Evolutionary conservation across 2,888 invertebrate genomes (phyloP).

Genomic region (Pandemis heparana): DNA sequence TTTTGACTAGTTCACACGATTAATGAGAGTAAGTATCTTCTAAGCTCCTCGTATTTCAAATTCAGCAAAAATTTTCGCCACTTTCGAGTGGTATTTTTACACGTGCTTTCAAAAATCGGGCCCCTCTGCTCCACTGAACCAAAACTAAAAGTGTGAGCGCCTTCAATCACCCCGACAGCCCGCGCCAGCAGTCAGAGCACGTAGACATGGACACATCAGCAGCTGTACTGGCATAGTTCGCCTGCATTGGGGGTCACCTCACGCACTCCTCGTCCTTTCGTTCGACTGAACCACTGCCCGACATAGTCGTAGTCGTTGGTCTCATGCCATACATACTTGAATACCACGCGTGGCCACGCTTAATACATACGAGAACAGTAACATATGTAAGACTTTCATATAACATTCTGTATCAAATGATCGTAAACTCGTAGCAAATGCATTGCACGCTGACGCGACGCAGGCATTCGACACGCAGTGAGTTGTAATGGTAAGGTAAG

Average conservation of each 20-base stretch:
- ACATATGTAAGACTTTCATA: background rate
- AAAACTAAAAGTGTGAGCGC: background rate
- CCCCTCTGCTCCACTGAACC: background rate
- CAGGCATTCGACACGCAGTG: background rate
- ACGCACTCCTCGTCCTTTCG: background rate
- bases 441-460: background rate
- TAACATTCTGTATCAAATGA: background rate
- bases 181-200: constrained; percentile 21
- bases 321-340: background rate
- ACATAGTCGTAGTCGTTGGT: background rate
- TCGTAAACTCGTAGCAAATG: background rate
- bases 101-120: no score
- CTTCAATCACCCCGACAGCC: background rate
- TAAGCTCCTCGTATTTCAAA: no score
- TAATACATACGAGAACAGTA: background rate
- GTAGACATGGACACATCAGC: constrained; percentile 8
- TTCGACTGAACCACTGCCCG: constrained; percentile 21
- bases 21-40: no score
- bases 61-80: no score
- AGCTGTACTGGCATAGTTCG: background rate
- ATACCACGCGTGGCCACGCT: background rate
- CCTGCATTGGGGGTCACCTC: constrained; percentile 14
- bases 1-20: no score
- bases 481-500: background rate
- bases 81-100: no score